These are phyloP conservation scores for Panulirus ornatus DNA, from an alignment of 1,140 invertebrate species.

Conservation along the genomic window DNA sequence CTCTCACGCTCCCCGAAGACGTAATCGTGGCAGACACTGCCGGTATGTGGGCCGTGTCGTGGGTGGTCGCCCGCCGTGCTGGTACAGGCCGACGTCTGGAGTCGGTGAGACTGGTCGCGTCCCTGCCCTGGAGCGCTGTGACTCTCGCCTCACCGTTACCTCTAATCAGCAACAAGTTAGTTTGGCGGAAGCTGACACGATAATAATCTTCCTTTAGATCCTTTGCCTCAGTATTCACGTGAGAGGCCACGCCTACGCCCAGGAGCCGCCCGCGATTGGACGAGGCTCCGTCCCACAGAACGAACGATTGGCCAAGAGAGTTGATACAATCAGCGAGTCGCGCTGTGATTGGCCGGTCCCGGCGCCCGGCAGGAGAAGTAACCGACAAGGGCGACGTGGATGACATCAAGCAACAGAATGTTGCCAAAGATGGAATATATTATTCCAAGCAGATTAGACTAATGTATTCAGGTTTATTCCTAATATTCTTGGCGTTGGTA, in stretches of 20 bases:
- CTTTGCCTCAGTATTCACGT: conserved; percentile 63
- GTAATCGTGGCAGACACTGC: conserved; percentile 41
- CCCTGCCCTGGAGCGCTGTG: conserved; percentile 41
- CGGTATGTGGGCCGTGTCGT: conserved; percentile 17
- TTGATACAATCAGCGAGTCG: conserved; percentile 59
- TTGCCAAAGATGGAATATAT: not conserved
- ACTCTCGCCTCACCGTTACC: conserved; percentile 52
- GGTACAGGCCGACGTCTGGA: not conserved
- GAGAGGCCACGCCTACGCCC: conserved; percentile 40
- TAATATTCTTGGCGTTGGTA: too few species aligned
- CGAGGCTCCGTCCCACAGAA: conserved; percentile 32
- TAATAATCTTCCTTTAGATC: conserved; percentile 71
- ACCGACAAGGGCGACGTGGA: conserved; percentile 16
- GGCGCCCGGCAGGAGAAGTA: conserved; percentile 44
- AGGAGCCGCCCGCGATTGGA: conserved; percentile 38
- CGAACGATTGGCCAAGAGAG: conserved; percentile 64
- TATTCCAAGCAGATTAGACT: not conserved
- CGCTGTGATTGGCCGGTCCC: conserved; percentile 43
- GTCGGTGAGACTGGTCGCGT: conserved; percentile 5
- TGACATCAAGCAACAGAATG: not conserved
- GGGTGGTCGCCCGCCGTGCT: not conserved
- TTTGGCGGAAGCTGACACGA: conserved; percentile 69
- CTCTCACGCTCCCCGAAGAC: conserved; percentile 55
- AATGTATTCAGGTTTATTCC: too few species aligned
- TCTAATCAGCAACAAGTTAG: conserved; percentile 70